phyloP scores from a whole-genome alignment of 2,888 invertebrate genomes.

The Melanostoma mellinum region DNA sequence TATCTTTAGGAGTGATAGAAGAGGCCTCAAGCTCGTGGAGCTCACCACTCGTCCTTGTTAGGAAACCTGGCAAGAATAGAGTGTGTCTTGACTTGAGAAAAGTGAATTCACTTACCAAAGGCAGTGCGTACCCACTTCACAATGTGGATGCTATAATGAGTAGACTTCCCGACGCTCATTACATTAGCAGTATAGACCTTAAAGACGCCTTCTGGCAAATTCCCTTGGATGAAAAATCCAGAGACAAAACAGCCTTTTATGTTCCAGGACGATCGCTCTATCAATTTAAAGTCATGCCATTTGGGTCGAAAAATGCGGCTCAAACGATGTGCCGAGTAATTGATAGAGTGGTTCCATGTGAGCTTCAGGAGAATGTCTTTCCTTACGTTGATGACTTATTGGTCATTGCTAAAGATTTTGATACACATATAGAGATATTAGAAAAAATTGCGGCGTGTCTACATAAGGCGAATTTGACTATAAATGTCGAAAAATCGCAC shows the following conservation, averaged over 20 bases:
- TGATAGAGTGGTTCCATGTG: conserved; percentile 7
- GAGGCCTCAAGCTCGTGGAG: conserved; percentile 75
- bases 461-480: conserved; percentile 18
- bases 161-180: conserved; percentile 70
- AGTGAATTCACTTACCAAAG: conserved; percentile 74
- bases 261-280: conserved; percentile 73
- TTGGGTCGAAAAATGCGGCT: conserved; percentile 66
- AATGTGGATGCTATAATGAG: conserved; percentile 73
- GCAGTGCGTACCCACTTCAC: conserved; percentile 24
- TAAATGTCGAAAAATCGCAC: conserved; percentile 41
- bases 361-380: neutral
- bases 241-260: conserved; percentile 73
- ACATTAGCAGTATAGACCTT: neutral
- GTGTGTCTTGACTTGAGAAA: conserved; percentile 76
- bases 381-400: neutral
- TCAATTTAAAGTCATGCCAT: conserved; percentile 72
- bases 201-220: no score
- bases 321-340: conserved; percentile 54
- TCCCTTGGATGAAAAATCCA: no score
- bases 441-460: neutral
- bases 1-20: conserved; percentile 75
- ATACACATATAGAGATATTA: neutral
- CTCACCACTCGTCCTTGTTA: conserved; percentile 74
- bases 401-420: neutral
- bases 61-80: conserved; percentile 73